Evolutionary conservation across 2,888 invertebrate genomes (phyloP).

Genomic region (Limenitis camilla): DNA sequence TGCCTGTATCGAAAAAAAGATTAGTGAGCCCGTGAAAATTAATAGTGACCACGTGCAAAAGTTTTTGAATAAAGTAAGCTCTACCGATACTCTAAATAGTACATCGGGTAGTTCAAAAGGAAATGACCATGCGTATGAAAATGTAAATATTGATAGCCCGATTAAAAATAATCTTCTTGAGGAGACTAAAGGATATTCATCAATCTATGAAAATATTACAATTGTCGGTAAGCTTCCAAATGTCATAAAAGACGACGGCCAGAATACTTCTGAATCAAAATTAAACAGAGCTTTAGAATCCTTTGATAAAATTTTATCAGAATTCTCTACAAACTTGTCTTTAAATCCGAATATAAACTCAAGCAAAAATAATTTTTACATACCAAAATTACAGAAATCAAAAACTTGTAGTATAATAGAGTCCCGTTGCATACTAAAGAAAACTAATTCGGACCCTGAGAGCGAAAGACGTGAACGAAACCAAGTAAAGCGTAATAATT

Average conservation of each 20-base stretch:
- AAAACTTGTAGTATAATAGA: constrained; percentile 82
- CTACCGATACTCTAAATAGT: constrained; percentile 45
- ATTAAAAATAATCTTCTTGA: constrained; percentile 42
- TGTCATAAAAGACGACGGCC: constrained; percentile 26
- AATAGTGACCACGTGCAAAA: constrained; percentile 61
- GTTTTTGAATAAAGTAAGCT: constrained; percentile 44
- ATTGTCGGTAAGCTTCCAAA: constrained; percentile 46
- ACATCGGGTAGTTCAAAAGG: constrained; percentile 41
- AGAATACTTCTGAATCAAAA: constrained; percentile 46
- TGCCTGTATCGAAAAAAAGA: constrained; percentile 63
- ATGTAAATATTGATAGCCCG: constrained; percentile 55
- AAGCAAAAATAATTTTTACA: constrained; percentile 45
- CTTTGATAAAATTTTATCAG: constrained; percentile 66
- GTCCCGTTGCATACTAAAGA: constrained; percentile 79
- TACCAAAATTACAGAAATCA: constrained; percentile 79
- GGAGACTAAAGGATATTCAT: constrained; percentile 63
- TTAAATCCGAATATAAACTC: constrained; percentile 40
- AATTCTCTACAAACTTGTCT: constrained; percentile 52
- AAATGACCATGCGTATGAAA: constrained; percentile 60
- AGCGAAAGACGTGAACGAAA: constrained; percentile 46
- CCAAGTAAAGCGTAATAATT: constrained; percentile 62
- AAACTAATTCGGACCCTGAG: constrained; percentile 67
- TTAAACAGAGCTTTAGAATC: constrained; percentile 65
- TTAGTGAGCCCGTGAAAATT: constrained; percentile 53
- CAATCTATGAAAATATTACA: constrained; percentile 68